Conservation (phyloP, 1,140 invertebrate genomes). For the Cherax quadricarinatus region DNA sequence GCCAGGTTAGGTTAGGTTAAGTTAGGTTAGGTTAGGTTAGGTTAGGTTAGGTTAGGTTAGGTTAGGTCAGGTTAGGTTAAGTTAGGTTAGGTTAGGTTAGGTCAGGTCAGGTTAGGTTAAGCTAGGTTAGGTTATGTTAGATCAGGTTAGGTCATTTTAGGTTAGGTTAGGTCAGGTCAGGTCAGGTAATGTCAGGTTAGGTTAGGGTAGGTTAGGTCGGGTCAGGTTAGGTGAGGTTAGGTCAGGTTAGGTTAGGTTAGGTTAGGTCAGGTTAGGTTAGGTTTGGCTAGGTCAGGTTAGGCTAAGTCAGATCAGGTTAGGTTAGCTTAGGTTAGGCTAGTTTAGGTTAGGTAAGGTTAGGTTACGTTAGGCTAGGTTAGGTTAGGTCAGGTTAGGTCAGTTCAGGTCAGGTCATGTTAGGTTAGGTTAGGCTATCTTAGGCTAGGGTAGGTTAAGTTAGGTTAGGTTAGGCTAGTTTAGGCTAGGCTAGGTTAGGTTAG, state of each 20-base stretch:
- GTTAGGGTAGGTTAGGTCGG: background rate
- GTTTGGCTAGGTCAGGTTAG: background rate
- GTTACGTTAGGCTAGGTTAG: too few relatives aligned
- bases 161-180: background rate
- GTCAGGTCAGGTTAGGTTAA: constrained; percentile 6
- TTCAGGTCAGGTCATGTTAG: too few relatives aligned
- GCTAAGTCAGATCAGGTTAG: background rate
- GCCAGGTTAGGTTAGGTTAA: too few relatives aligned
- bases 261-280: background rate
- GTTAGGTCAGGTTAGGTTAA: background rate
- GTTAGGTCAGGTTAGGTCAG: too few relatives aligned
- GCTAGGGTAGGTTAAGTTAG: too few relatives aligned
- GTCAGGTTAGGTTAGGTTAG: background rate
- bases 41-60: too few relatives aligned
- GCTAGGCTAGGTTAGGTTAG: too few relatives aligned
- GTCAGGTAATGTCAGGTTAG: background rate
- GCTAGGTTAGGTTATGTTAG: constrained; percentile 3
- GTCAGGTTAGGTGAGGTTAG: background rate
- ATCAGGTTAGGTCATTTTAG: background rate
- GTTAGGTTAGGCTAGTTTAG: too few relatives aligned
- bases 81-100: constrained; percentile 7
- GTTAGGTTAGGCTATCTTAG: too few relatives aligned
- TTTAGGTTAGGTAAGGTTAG: background rate
- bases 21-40: too few relatives aligned
- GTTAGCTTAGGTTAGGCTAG: background rate